Conservation (phyloP, 2,797 vertebrate genomes). For the Karalla daura region DNA sequence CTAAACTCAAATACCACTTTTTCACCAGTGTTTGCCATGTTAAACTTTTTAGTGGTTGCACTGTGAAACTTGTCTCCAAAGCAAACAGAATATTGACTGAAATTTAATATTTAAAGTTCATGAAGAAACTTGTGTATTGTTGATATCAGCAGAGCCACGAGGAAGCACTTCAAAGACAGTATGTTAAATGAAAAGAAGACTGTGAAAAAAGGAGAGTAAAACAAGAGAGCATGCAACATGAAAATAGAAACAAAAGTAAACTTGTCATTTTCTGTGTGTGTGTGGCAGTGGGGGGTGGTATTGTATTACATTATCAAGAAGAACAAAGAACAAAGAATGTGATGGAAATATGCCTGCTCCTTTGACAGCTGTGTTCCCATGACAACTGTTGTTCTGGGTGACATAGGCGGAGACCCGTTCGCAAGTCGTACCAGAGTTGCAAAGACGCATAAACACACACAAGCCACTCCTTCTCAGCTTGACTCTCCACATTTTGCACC, state of each 20-base stretch:
- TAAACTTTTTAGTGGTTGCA: not conserved
- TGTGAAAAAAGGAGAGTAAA: not conserved
- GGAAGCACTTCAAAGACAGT: not conserved
- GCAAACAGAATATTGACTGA: not conserved
- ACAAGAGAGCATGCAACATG: not conserved
- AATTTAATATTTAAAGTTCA: not conserved
- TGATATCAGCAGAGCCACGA: not conserved
- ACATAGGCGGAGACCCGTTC: constrained; percentile 58
- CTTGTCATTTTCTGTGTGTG: constrained; percentile 15
- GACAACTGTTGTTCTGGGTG: constrained; percentile 71
- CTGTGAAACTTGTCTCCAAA: no score
- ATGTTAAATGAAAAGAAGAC: not conserved
- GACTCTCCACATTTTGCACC: constrained; percentile 42
- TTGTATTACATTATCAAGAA: constrained; percentile 62
- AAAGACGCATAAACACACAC: constrained; percentile 40
- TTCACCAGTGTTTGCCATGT: not conserved
- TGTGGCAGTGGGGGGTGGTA: not conserved
- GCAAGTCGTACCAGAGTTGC: constrained; percentile 34
- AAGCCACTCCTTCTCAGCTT: constrained; percentile 36
- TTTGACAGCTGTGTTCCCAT: constrained; percentile 74
- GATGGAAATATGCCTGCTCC: constrained; percentile 72
- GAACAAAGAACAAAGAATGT: constrained; percentile 71
- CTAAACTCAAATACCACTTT: not conserved
- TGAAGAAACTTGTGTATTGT: not conserved
- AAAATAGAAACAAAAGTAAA: constrained; percentile 47